phyloP scores from a whole-genome alignment of 1,140 invertebrate genomes.

The Drosophila tristis region DNA sequence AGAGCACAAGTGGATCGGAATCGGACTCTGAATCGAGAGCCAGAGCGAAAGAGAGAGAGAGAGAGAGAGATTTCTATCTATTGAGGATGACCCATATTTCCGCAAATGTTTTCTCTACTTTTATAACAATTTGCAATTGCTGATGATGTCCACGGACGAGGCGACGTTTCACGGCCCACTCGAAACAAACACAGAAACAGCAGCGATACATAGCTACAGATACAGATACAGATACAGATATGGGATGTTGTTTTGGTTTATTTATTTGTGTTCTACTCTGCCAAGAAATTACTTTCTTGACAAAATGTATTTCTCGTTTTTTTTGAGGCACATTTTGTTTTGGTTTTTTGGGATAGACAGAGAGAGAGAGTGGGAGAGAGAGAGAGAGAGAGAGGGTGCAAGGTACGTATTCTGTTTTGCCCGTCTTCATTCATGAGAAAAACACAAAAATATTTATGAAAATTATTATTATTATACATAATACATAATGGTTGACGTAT shows the following conservation, averaged over 20 bases:
- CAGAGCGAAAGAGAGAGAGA: too few species aligned
- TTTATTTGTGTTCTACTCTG: too few species aligned
- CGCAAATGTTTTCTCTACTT: conserved; percentile 24
- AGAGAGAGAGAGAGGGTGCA: not conserved
- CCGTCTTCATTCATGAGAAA: conserved; percentile 65
- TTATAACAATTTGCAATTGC: conserved; percentile 51
- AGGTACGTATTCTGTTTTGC: conserved; percentile 52
- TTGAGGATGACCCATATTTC: conserved; percentile 43
- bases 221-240: too few species aligned
- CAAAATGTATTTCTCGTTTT: too few species aligned
- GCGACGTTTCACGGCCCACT: conserved; percentile 41
- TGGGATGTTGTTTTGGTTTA: too few species aligned
- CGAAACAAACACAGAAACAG: not conserved
- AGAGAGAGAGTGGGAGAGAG: too few species aligned
- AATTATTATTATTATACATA: conserved; percentile 40
- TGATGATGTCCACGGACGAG: conserved; percentile 34
- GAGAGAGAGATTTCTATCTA: conserved; percentile 5
- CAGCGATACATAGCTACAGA: too few species aligned
- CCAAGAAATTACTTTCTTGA: too few species aligned
- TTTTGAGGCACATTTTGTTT: too few species aligned
- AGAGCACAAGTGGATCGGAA: conserved; percentile 35
- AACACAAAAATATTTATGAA: conserved; percentile 29
- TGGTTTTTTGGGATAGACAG: not conserved
- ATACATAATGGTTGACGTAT: conserved; percentile 41
- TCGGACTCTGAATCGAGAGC: not conserved